These are phyloP conservation scores for Arnoldichthys spilopterus DNA, from an alignment of 2,797 vertebrate genomes.

Conservation along the genomic window DNA sequence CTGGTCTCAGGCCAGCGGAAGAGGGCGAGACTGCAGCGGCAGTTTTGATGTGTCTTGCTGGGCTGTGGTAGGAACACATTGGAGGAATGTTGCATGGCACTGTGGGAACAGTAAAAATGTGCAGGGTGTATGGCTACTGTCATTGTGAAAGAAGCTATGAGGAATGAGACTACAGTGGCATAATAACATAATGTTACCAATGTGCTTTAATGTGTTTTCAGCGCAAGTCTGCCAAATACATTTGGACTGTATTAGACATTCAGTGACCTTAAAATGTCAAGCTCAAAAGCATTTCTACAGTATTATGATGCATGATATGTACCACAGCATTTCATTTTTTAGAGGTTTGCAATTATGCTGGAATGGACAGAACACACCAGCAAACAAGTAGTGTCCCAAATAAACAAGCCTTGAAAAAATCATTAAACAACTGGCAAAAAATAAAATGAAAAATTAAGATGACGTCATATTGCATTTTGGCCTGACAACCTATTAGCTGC, in stretches of 20 bases:
- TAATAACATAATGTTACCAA: background rate
- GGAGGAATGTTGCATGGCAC: constrained; percentile 45
- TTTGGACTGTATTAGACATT: background rate
- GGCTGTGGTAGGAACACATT: constrained; percentile 20
- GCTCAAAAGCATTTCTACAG: background rate
- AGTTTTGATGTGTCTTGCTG: constrained; percentile 8
- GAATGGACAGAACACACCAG: no score
- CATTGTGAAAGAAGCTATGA: constrained; percentile 2
- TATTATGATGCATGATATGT: background rate
- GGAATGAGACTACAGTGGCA: background rate
- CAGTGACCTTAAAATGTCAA: constrained; percentile 8
- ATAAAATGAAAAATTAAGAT: no score
- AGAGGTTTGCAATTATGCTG: no score
- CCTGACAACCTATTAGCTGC: no score
- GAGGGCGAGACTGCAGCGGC: background rate
- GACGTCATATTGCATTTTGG: no score
- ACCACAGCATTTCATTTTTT: no score
- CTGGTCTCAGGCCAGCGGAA: constrained; percentile 2
- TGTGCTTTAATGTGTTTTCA: background rate
- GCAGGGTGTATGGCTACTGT: constrained; percentile 24
- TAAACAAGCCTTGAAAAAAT: no score
- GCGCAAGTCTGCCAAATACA: background rate
- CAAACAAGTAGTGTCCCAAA: no score
- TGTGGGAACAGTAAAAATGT: constrained; percentile 47
- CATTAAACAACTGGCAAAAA: no score